Conservation (phyloP, 2,113 vertebrate species). For the Probosciger aterrimus region DNA sequence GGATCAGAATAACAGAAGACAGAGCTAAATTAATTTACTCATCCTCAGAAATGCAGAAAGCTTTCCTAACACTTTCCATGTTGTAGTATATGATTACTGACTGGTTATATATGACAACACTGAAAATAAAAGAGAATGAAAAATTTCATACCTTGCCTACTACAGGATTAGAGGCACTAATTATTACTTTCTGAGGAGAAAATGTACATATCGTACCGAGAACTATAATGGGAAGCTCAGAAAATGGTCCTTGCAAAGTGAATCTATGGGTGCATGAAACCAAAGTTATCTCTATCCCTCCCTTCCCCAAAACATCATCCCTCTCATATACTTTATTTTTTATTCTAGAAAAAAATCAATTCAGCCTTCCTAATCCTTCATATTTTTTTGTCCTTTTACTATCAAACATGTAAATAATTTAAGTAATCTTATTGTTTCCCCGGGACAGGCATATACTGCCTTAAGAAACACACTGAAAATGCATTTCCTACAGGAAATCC, state of each 20-base stretch:
- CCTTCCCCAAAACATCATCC: neutral
- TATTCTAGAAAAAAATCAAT: neutral
- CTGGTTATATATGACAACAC: neutral
- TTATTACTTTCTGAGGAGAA: neutral
- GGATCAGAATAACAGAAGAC: neutral
- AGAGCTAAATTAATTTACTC: neutral
- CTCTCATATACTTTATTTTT: neutral
- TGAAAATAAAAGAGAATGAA: neutral
- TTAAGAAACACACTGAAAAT: neutral
- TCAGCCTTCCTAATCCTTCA: neutral
- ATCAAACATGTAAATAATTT: neutral
- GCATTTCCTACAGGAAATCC: neutral
- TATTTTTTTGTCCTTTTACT: neutral
- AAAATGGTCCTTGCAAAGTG: neutral
- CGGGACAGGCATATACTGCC: rapidly evolving
- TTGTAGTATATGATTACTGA: neutral
- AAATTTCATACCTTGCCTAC: neutral
- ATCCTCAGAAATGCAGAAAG: neutral
- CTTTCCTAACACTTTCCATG: neutral
- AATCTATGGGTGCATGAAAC: neutral
- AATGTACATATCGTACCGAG: neutral
- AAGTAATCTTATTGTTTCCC: neutral
- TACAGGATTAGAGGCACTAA: neutral
- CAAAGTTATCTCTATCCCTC: neutral
- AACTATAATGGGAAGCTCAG: neutral